phyloP scores from a whole-genome alignment of 2,113 vertebrate species.

The Osmerus eperlanus region DNA sequence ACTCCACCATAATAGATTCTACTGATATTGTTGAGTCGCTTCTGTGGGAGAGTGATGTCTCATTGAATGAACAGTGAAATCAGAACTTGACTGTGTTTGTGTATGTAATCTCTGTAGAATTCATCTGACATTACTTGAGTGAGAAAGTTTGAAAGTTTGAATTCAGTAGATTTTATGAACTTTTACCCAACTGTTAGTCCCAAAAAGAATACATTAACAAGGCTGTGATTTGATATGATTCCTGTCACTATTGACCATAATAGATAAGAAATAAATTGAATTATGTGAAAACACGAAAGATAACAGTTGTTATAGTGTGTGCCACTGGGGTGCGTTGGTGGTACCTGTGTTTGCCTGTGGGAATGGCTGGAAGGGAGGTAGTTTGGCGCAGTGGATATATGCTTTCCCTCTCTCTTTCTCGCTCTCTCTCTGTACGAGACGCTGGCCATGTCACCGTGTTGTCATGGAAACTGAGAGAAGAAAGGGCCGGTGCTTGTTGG shows the following conservation, averaged over 20 bases:
- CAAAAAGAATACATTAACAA: background rate
- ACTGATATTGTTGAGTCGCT: background rate
- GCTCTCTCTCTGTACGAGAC: conserved; percentile 56
- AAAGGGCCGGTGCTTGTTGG: conserved; percentile 67
- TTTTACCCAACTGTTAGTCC: background rate
- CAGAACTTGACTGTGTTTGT: background rate
- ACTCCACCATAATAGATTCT: background rate
- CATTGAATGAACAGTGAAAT: conserved; percentile 1
- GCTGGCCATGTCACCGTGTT: conserved; percentile 66
- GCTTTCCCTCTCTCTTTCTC: background rate
- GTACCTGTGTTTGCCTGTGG: conserved; percentile 19
- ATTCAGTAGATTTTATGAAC: no score
- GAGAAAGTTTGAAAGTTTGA: background rate
- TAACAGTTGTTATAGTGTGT: background rate
- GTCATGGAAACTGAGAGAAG: conserved; percentile 78
- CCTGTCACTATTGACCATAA: background rate
- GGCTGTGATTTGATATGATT: background rate
- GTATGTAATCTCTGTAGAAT: background rate
- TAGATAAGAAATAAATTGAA: background rate
- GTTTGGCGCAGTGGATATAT: conserved; percentile 61
- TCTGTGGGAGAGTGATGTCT: background rate
- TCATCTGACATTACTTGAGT: background rate
- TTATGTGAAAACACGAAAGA: background rate
- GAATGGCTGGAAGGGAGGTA: conserved; percentile 44
- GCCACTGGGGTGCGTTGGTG: no score